Evolutionary conservation across 2,888 invertebrate genomes (phyloP).

Genomic region (Scaptomyza reducta): DNA sequence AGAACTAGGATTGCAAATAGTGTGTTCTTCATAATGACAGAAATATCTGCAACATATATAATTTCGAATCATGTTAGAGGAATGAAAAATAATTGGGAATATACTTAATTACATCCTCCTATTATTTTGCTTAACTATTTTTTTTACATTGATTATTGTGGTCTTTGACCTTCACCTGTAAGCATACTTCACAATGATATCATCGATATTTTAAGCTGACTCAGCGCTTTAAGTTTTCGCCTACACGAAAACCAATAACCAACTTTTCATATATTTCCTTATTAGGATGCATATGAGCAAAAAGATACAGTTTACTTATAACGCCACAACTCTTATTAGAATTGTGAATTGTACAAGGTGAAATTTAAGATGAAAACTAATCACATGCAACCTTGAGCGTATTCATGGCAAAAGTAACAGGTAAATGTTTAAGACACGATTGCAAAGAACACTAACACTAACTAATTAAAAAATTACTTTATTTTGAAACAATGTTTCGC

Average conservation of each 20-base stretch:
- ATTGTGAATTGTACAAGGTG: conserved; percentile 15
- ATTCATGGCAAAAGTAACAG: background rate
- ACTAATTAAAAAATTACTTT: background rate
- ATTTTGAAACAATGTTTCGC: background rate
- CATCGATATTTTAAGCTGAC: conserved; percentile 35
- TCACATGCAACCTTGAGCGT: conserved; percentile 36
- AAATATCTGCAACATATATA: conserved; percentile 13
- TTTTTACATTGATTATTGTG: background rate
- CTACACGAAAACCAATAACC: conserved; percentile 24
- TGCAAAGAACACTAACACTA: background rate
- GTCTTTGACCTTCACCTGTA: conserved; percentile 8
- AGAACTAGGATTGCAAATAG: conserved; percentile 24
- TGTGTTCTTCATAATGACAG: conserved; percentile 34
- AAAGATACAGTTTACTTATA: background rate
- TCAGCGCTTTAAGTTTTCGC: conserved; percentile 29
- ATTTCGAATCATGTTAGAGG: background rate
- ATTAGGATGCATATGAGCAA: conserved; percentile 19
- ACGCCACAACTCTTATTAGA: background rate
- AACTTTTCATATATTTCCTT: conserved; percentile 16
- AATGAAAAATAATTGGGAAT: background rate
- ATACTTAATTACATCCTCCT: background rate
- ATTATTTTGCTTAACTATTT: background rate
- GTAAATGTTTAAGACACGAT: background rate
- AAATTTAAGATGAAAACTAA: conserved; percentile 12
- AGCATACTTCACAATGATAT: conserved; percentile 23